Percentiles rank a stretch among this genome's conserved stretches.
Conservation (phyloP, 2,797 vertebrate species). For the Trachops cirrhosus region DNA sequence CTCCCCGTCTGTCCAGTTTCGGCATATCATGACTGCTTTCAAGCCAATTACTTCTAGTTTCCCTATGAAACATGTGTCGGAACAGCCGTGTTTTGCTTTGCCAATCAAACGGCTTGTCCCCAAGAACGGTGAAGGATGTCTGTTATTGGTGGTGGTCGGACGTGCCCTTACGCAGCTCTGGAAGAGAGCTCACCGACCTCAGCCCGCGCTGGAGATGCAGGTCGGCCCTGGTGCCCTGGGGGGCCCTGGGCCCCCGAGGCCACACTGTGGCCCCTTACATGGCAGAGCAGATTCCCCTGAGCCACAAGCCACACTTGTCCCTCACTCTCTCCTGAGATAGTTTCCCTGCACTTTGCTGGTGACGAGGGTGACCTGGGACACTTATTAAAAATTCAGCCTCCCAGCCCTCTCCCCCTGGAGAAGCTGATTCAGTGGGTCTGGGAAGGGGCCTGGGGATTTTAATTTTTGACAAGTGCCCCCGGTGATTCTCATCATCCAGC, state of each 20-base stretch:
- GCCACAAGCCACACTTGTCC: slow-evolving; percentile 21
- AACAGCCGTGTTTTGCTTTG: slow-evolving; percentile 55
- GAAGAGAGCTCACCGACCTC: not conserved
- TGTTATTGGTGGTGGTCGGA: not conserved
- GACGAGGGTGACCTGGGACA: slow-evolving; percentile 46
- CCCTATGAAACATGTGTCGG: slow-evolving; percentile 55
- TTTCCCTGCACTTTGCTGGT: not conserved
- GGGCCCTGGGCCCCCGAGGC: not conserved
- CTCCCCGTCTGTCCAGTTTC: not conserved
- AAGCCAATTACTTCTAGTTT: slow-evolving; percentile 67
- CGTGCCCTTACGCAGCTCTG: not conserved
- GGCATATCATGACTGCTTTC: slow-evolving; percentile 38
- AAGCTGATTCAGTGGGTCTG: not conserved
- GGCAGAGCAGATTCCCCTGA: not conserved
- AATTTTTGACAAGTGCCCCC: slow-evolving; percentile 61
- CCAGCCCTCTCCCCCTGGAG: slow-evolving; percentile 11
- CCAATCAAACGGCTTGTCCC: slow-evolving; percentile 43
- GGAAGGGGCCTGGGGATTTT: slow-evolving; percentile 63
- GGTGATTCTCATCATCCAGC: slow-evolving; percentile 42
- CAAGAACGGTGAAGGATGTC: not conserved
- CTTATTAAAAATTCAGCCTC: slow-evolving; percentile 68
- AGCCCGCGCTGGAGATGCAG: not conserved
- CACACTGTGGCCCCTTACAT: not conserved
- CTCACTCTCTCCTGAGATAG: not conserved
- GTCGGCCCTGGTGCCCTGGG: not conserved